These are phyloP conservation scores for Miichthys miiuy DNA, from an alignment of 2,797 vertebrate genomes.

Conservation along the genomic window DNA sequence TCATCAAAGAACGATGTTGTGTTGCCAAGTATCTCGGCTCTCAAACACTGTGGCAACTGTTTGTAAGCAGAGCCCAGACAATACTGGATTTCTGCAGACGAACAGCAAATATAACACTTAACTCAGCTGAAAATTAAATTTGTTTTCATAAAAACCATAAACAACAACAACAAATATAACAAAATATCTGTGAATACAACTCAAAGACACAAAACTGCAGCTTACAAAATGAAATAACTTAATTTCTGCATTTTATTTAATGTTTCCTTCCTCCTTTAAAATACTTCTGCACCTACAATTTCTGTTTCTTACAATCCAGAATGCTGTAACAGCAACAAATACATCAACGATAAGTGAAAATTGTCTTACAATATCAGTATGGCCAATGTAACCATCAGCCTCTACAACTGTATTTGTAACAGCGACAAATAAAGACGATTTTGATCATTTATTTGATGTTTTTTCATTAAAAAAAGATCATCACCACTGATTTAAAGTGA, in stretches of 20 bases:
- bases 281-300: neutral
- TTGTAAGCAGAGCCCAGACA: neutral
- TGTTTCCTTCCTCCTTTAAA: too few species aligned
- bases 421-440: neutral
- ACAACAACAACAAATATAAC: neutral
- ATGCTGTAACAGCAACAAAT: neutral
- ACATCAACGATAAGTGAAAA: neutral
- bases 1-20: neutral
- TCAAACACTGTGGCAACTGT: conserved; percentile 2
- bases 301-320: neutral
- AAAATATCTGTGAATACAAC: neutral
- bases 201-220: neutral
- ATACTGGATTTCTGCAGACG: neutral
- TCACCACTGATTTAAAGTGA: neutral
- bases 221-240: neutral
- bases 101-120: conserved; percentile 12
- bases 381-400: neutral
- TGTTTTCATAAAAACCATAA: neutral
- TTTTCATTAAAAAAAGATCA: neutral
- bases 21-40: neutral
- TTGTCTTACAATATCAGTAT: neutral
- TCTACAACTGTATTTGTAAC: neutral
- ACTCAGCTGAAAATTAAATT: neutral
- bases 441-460: neutral
- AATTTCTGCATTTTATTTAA: too few species aligned